A percentile compares a stretch with the other conserved stretches of the same genome.
Conservation (phyloP, 2,113 vertebrate species). For the Eptesicus fuscus region DNA sequence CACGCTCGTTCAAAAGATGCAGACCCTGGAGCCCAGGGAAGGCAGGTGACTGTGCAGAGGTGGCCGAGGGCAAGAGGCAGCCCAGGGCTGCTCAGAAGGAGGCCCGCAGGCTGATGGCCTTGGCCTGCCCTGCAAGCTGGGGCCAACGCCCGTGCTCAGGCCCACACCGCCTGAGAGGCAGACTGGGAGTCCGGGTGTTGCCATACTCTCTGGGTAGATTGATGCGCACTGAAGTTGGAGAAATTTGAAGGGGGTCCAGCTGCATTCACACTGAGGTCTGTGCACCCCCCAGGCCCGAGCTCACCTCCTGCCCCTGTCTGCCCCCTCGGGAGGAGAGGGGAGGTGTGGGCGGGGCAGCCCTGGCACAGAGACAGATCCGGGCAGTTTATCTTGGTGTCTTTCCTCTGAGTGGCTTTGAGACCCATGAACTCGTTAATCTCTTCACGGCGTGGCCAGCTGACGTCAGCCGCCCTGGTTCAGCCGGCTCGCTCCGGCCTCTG, state of each 20-base stretch:
- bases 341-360: not conserved
- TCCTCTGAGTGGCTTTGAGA: not conserved
- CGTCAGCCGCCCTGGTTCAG: not conserved
- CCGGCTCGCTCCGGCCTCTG: not conserved
- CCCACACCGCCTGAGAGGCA: not conserved
- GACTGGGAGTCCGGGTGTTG: not conserved
- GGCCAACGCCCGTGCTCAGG: not conserved
- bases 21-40: not conserved
- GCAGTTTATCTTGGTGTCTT: not conserved
- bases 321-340: not conserved
- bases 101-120: not conserved
- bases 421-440: slow-evolving; percentile 40
- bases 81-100: not conserved
- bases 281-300: too few species aligned
- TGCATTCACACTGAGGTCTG: not conserved
- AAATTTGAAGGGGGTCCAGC: not conserved
- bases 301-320: not conserved
- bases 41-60: not conserved
- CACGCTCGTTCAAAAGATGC: not conserved
- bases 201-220: not conserved
- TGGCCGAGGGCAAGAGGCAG: not conserved
- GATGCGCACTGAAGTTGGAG: not conserved
- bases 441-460: slow-evolving; percentile 42
- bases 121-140: not conserved
- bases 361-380: not conserved